Conservation (phyloP, 2,113 vertebrate species). For the Acrocephalus arundinaceus region DNA sequence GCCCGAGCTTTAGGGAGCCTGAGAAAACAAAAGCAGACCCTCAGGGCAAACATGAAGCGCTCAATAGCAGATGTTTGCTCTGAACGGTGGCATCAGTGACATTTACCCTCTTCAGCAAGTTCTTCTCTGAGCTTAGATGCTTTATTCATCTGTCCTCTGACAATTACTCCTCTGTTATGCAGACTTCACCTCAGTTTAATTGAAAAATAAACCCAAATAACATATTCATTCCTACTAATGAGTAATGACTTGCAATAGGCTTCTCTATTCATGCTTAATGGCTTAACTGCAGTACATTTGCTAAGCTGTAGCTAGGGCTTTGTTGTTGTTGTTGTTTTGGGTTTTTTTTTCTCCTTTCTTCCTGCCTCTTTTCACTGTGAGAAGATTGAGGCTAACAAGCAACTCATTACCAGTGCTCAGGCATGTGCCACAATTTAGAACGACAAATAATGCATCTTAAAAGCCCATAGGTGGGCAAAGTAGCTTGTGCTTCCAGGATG, state of each 20-base stretch:
- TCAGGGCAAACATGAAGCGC: neutral
- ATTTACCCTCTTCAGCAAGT: neutral
- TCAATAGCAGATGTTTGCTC: neutral
- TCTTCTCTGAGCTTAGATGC: neutral
- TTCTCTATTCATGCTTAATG: slow-evolving; percentile 29
- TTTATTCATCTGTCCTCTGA: neutral
- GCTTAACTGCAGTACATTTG: slow-evolving; percentile 1
- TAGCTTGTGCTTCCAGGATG: neutral
- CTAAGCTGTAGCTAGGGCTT: neutral
- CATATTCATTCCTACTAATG: slow-evolving; percentile 39
- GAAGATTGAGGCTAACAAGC: neutral
- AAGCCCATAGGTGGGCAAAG: neutral
- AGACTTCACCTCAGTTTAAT: slow-evolving; percentile 15
- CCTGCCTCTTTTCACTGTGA: neutral
- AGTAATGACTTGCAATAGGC: slow-evolving; percentile 50
- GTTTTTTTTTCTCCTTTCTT: neutral
- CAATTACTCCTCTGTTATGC: neutral
- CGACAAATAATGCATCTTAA: neutral
- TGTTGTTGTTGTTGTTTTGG: neutral
- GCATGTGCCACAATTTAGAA: neutral
- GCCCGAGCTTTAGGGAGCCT: neutral
- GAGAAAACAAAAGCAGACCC: neutral
- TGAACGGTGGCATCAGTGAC: neutral
- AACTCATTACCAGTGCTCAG: neutral
- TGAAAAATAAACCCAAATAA: slow-evolving; percentile 38